Evolutionary conservation across 2,888 invertebrate species (phyloP).

Genomic region (Netelia melanura): DNA sequence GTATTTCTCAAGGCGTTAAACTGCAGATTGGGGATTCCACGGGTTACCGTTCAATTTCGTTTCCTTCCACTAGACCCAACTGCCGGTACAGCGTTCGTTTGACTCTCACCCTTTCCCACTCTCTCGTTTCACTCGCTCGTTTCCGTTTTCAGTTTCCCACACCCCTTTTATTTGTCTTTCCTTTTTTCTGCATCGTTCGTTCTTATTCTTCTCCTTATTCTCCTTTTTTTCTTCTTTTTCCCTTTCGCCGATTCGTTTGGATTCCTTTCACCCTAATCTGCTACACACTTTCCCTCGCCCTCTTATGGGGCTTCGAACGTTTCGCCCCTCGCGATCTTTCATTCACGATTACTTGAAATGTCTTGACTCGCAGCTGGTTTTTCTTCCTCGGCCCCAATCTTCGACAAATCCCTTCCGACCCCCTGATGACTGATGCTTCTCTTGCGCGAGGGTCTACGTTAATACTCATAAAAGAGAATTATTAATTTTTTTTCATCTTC

Average conservation of each 20-base stretch:
- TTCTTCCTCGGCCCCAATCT: not conserved
- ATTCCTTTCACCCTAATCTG: not conserved
- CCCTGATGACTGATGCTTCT: not conserved
- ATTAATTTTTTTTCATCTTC: not conserved
- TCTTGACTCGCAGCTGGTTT: not conserved
- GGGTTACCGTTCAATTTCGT: conserved; percentile 62
- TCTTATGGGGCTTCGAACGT: not conserved
- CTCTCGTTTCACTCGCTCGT: conserved; percentile 26
- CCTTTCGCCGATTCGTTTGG: not conserved
- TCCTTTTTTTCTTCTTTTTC: conserved; percentile 10
- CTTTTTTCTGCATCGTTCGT: not conserved
- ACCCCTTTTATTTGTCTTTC: not conserved
- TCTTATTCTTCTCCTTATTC: not conserved
- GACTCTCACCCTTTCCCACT: not conserved
- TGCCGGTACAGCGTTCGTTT: conserved; percentile 2
- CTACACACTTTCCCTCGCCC: conserved; percentile 8
- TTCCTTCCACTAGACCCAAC: conserved; percentile 9
- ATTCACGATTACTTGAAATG: conserved; percentile 21
- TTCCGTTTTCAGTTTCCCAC: not conserved
- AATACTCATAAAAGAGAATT: not conserved
- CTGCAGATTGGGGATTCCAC: conserved; percentile 70
- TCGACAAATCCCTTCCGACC: not conserved
- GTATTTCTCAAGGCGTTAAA: conserved; percentile 63
- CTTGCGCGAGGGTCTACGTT: not conserved
- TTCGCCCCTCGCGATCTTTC: conserved; percentile 25